phyloP scores from a whole-genome alignment of 2,797 vertebrate species.

The Sarcophilus harrisii region DNA sequence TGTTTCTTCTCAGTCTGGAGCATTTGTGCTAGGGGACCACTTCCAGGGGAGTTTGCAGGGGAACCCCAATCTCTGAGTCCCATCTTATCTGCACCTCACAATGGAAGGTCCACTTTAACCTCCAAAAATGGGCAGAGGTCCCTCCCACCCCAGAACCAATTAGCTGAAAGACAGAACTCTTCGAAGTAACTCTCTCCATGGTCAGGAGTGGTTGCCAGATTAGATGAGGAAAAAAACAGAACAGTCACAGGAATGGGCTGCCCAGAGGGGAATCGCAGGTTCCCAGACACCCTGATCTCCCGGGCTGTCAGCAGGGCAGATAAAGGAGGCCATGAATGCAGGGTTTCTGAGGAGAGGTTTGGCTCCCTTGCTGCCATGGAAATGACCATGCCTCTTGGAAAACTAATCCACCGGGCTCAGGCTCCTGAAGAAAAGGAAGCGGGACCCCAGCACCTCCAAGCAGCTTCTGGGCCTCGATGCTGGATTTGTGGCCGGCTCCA shows the following conservation, averaged over 20 bases:
- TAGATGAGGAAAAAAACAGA: not conserved
- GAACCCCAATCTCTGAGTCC: not conserved
- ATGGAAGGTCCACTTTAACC: not conserved
- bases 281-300: not conserved
- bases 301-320: not conserved
- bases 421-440: not conserved
- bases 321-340: not conserved
- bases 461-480: not conserved
- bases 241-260: conserved; percentile 12
- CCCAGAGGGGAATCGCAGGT: conserved; percentile 38
- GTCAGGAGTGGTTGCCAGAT: conserved; percentile 56
- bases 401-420: not conserved
- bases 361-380: conserved; percentile 9
- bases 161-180: not conserved
- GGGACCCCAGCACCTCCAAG: not conserved
- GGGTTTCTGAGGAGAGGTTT: conserved; percentile 22
- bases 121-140: not conserved
- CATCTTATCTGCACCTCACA: not conserved
- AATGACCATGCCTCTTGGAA: not conserved
- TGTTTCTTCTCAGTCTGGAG: not conserved
- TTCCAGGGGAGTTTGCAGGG: not conserved
- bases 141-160: not conserved
- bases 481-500: not conserved
- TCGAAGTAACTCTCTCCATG: conserved; percentile 9
- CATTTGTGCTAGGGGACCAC: not conserved